phyloP scores from a whole-genome alignment of 2,888 invertebrate species.

The Pachydiplax longipennis region DNA sequence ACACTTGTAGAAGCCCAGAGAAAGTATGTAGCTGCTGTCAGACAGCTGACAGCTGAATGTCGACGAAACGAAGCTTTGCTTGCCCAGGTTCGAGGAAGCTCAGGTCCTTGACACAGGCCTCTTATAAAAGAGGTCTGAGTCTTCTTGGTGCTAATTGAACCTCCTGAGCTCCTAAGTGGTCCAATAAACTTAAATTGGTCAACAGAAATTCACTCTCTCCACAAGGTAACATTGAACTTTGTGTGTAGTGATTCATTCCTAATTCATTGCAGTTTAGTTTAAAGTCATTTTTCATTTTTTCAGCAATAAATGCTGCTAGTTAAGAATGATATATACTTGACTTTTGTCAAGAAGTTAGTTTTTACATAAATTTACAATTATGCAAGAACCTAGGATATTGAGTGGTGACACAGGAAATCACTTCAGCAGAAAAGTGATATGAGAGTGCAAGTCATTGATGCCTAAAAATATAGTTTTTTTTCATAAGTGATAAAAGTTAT shows the following conservation, averaged over 20 bases:
- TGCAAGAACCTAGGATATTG: neutral
- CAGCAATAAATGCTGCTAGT: neutral
- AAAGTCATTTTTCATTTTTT: neutral
- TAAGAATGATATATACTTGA: constrained; percentile 6
- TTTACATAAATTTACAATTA: constrained; percentile 31
- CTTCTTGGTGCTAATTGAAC: constrained; percentile 16
- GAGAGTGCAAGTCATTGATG: neutral
- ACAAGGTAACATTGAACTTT: neutral
- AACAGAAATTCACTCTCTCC: constrained; percentile 7
- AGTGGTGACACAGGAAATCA: neutral
- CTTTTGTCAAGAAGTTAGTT: constrained; percentile 32
- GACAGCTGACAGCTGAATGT: constrained; percentile 78
- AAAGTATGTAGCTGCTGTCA: constrained; percentile 77
- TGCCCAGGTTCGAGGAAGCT: constrained; percentile 55
- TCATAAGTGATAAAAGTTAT: neutral
- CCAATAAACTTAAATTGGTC: constrained; percentile 1
- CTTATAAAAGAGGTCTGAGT: constrained; percentile 33
- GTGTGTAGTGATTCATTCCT: neutral
- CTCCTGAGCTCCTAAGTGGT: constrained; percentile 18
- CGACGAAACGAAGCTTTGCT: constrained; percentile 72
- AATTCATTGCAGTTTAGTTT: neutral
- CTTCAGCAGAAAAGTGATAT: neutral
- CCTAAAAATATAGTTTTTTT: constrained; percentile 7
- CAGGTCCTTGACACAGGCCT: constrained; percentile 41
- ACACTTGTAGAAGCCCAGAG: constrained; percentile 74